Evolutionary conservation across 2,113 vertebrate species (phyloP).

Genomic region (Nicator chloris): DNA sequence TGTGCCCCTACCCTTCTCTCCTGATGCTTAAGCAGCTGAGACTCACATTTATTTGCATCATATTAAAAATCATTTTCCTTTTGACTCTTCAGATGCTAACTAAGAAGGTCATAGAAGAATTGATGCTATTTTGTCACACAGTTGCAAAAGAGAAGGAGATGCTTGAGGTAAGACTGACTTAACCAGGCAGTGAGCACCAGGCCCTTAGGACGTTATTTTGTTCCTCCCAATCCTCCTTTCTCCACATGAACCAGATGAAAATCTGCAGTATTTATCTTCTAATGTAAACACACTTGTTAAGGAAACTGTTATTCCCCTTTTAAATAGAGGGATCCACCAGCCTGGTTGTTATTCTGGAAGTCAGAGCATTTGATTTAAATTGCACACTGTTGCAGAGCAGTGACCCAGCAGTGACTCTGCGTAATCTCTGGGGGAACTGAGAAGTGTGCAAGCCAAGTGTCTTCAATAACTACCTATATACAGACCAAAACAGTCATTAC

Average conservation of each 20-base stretch:
- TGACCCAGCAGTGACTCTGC: no score
- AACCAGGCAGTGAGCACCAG: not conserved
- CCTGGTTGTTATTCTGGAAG: not conserved
- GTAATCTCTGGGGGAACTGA: not conserved
- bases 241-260: not conserved
- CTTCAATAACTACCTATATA: rapidly evolving
- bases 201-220: not conserved
- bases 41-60: not conserved
- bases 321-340: not conserved
- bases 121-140: slow-evolving; percentile 63
- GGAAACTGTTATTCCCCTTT: not conserved
- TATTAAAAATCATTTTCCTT: not conserved
- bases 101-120: slow-evolving; percentile 58
- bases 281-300: rapidly evolving
- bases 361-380: rapidly evolving
- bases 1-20: not conserved
- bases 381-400: not conserved
- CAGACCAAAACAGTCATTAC: not conserved
- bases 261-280: not conserved
- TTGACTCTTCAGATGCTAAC: slow-evolving; percentile 60
- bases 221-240: not conserved
- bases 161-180: slow-evolving; percentile 65
- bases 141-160: slow-evolving; percentile 60
- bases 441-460: no score
- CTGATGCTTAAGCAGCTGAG: not conserved